phyloP scores from a whole-genome alignment of 1,140 invertebrate species.

The Achatina immaculata region DNA sequence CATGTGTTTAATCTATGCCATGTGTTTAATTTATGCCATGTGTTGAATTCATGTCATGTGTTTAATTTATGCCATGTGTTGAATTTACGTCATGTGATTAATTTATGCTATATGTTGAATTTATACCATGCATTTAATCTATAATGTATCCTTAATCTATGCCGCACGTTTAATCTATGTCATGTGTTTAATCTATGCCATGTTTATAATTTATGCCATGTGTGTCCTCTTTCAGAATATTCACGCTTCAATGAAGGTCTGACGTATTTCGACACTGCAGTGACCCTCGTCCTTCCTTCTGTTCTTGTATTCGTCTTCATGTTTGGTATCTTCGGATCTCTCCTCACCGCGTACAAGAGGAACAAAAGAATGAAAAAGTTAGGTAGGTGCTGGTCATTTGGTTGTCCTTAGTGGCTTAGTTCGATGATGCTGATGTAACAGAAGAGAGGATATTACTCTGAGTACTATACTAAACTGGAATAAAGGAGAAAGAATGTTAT shows the following conservation, averaged over 20 bases:
- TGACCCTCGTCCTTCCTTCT: slow-evolving; percentile 42
- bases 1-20: background rate
- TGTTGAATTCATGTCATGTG: background rate
- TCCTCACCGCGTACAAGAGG: slow-evolving; percentile 35
- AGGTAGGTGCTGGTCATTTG: slow-evolving; percentile 32
- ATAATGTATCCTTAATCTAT: background rate
- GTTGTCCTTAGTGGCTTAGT: slow-evolving; percentile 37
- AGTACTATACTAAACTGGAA: too few relatives aligned
- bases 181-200: too few relatives aligned
- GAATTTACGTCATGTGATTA: background rate
- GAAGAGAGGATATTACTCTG: too few relatives aligned
- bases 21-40: background rate
- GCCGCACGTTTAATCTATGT: too few relatives aligned
- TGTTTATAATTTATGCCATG: too few relatives aligned
- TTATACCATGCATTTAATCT: background rate
- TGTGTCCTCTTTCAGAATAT: slow-evolving; percentile 26
- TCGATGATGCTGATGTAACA: too few relatives aligned
- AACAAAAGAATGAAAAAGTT: slow-evolving; percentile 38
- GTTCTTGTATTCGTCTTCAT: slow-evolving; percentile 39
- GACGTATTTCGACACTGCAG: slow-evolving; percentile 42
- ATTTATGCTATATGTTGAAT: background rate
- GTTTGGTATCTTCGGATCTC: slow-evolving; percentile 28
- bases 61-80: background rate
- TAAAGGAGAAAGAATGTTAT: too few relatives aligned
- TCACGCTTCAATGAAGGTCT: slow-evolving; percentile 24